Conservation (phyloP, 2,113 vertebrate genomes). For the Dascyllus trimaculatus region DNA sequence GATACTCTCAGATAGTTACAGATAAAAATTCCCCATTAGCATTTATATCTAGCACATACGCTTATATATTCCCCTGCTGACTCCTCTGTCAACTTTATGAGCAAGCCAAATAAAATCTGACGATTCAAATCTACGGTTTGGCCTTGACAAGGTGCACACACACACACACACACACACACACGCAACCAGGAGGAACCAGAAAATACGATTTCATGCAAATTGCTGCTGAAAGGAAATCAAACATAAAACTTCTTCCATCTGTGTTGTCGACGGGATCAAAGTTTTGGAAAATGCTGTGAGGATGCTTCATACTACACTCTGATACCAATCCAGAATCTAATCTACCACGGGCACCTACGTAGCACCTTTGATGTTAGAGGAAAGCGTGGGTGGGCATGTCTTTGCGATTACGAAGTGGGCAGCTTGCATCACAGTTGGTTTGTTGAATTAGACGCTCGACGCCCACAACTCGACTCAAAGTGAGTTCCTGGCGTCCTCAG, state of each 20-base stretch:
- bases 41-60: constrained; percentile 24
- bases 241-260: constrained; percentile 39
- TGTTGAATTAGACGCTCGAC: constrained; percentile 14
- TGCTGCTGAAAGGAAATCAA: constrained; percentile 48
- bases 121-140: constrained; percentile 16
- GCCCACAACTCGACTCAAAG: constrained; percentile 35
- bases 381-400: constrained; percentile 34
- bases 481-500: constrained; percentile 14
- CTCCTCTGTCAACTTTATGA: constrained; percentile 35
- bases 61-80: constrained; percentile 5
- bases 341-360: constrained; percentile 23
- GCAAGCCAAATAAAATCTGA: constrained; percentile 36
- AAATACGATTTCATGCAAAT: constrained; percentile 59
- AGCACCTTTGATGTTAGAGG: constrained; percentile 48
- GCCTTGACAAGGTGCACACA: neutral
- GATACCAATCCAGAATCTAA: constrained; percentile 39
- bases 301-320: constrained; percentile 4
- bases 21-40: constrained; percentile 32
- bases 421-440: constrained; percentile 45
- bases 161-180: neutral
- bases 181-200: neutral
- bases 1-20: constrained; percentile 23
- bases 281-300: constrained; percentile 35
- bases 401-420: constrained; percentile 35
- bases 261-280: constrained; percentile 23